These are phyloP conservation scores for Choristoneura rosaceana DNA, from an alignment of 2,888 invertebrate species.

Conservation along the genomic window DNA sequence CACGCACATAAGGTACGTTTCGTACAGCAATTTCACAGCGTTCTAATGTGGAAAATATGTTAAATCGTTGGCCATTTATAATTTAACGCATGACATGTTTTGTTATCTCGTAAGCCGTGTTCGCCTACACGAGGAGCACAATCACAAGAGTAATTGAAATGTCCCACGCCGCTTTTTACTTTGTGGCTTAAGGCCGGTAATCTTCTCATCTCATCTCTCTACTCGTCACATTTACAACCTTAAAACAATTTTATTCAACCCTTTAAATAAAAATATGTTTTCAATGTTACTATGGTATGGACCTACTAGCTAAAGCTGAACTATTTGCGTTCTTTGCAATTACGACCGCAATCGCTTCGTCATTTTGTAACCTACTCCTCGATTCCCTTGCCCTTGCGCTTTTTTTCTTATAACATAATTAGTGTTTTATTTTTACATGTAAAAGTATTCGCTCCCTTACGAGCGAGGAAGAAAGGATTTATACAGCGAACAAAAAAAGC, in stretches of 20 bases:
- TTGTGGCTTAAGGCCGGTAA: constrained; percentile 40
- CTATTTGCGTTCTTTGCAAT: no score
- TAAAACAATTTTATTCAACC: constrained; percentile 3
- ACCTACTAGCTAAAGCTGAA: no score
- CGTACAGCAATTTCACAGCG: background rate
- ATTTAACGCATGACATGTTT: constrained; percentile 45
- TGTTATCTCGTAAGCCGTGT: constrained; percentile 50
- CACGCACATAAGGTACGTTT: constrained; percentile 11
- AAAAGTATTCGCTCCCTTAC: no score
- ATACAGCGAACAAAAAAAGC: no score
- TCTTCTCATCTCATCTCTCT: constrained; percentile 21
- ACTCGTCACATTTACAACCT: constrained; percentile 2
- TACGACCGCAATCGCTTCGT: no score
- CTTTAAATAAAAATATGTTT: no score
- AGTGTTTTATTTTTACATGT: no score
- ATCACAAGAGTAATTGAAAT: constrained; percentile 53
- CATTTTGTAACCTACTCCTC: no score
- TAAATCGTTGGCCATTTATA: constrained; percentile 42
- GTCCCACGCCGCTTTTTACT: constrained; percentile 50
- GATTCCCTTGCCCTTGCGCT: no score
- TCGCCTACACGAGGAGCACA: constrained; percentile 36
- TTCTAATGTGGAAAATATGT: constrained; percentile 44
- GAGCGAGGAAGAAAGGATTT: no score
- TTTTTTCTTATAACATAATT: no score
- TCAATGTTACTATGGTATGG: no score